Evolutionary conservation across 2,797 vertebrate genomes (phyloP), one percentile per base, ranked within the genome.

Genomic region (Hybognathus amarus): DNA sequence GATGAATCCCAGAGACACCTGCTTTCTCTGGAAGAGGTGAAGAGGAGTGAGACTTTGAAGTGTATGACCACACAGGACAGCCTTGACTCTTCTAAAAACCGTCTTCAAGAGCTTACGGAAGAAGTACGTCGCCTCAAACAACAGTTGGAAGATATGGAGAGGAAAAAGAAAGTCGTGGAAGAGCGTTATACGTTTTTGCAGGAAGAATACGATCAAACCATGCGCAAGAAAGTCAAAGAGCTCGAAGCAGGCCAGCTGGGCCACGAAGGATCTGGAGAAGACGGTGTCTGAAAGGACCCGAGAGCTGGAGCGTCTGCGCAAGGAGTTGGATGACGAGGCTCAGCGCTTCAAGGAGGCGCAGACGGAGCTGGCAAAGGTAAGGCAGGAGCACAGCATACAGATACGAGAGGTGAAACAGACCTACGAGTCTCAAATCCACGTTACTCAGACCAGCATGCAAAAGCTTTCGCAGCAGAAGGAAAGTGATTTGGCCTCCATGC

Each of bases 311-410:
- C 95, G 90, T 92, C 91, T 99, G 94, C 95, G 92, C 85, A 95
- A 93, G 91, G 95, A 97, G 91, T 93, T 99, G 89, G 95, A 95
- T 88, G 96, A 97, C 1, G 96, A 97, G 89, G 89, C 92, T 40
- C 89, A 90, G 83, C 96, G 92, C 87, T 92, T 95, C 91, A 95
- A 95, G 93, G 96, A 97, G 18, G 96, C 95, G 88, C 97, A 98
- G 90, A 95, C 83, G 91, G 97, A 99, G 92, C 93, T 98, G 88
- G 96, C 95, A 96, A 98, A 98, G 97, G 97, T 98, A 98, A 99
- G 97, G 91, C 96, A 96, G 93, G 94, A 96, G 90, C 97, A 93
- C 96, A 95, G 91, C 94, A 93, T 87, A 89, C 96, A 99, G 92
- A 95, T 98, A 91, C 96, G 89, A 96, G 97, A 96, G 92, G 90